These are phyloP conservation scores for Blomia tropicalis DNA, from an alignment of 2,888 invertebrate species.

Conservation along the genomic window DNA sequence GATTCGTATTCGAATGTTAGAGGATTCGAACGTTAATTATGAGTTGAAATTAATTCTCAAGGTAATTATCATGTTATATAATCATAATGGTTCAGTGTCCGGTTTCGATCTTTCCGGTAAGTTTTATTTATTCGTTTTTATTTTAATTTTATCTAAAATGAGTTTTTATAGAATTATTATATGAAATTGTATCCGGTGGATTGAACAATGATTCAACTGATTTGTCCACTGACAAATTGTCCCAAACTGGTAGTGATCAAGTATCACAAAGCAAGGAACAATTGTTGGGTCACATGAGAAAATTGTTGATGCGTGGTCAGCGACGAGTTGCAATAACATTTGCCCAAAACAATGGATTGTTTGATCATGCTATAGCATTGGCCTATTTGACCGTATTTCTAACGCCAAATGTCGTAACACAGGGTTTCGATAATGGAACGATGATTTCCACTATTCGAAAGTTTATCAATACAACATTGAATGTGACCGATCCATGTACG, in stretches of 20 bases:
- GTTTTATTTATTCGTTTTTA: not conserved
- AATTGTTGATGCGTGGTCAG: conserved; percentile 19
- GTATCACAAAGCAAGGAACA: not conserved
- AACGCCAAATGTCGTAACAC: not conserved
- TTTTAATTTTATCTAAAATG: not conserved
- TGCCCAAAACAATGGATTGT: conserved; percentile 17
- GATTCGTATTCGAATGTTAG: not conserved
- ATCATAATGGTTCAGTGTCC: conserved; percentile 21
- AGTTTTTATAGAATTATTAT: not conserved
- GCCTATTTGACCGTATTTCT: conserved; percentile 10
- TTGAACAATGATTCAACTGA: not conserved
- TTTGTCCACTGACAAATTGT: not conserved
- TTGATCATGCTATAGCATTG: conserved; percentile 17
- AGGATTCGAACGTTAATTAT: conserved; percentile 10
- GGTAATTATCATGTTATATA: conserved; percentile 19
- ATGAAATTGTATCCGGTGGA: not conserved
- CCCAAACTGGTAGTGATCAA: conserved; percentile 1
- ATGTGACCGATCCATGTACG: conserved; percentile 8
- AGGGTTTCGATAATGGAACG: not conserved
- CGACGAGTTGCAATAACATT: conserved; percentile 16
- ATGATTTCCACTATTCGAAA: conserved; percentile 12
- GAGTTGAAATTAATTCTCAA: conserved; percentile 23
- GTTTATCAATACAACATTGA: conserved; percentile 6
- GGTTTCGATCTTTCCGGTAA: conserved; percentile 22
- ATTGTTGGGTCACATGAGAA: not conserved